Conservation (phyloP, 1,140 invertebrate species). For the Ctenoplectra terminalis region DNA sequence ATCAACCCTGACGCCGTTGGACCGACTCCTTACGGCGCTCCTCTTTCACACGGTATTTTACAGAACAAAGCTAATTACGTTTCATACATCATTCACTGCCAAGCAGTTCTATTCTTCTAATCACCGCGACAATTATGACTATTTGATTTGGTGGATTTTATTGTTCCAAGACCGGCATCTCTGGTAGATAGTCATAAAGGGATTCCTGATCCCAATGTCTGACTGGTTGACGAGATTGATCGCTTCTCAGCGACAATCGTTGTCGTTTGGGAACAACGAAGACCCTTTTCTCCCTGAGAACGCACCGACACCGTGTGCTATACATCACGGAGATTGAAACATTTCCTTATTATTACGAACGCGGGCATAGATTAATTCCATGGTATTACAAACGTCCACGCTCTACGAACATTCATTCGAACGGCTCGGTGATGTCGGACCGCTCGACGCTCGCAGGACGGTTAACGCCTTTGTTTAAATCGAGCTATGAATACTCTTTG, state of each 20-base stretch:
- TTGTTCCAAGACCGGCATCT: constrained; percentile 36
- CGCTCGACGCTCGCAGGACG: constrained; percentile 37
- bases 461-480: constrained; percentile 79
- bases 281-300: constrained; percentile 63
- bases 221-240: constrained; percentile 72
- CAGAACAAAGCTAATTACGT: constrained; percentile 37
- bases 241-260: constrained; percentile 63
- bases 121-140: constrained; percentile 22
- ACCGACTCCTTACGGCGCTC: neutral
- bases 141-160: constrained; percentile 54
- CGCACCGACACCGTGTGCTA: constrained; percentile 69
- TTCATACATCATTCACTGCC: constrained; percentile 27
- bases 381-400: constrained; percentile 71
- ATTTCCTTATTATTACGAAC: constrained; percentile 83
- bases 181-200: constrained; percentile 42
- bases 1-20: neutral
- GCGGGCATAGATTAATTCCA: constrained; percentile 82
- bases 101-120: constrained; percentile 30
- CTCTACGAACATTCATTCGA: constrained; percentile 60
- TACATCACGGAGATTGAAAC: constrained; percentile 83
- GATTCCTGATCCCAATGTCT: constrained; percentile 57
- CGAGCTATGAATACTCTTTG: constrained; percentile 60
- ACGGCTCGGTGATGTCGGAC: constrained; percentile 52
- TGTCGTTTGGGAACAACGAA: constrained; percentile 55
- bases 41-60: constrained; percentile 9